These are phyloP conservation scores for Cetoscarus ocellatus DNA, from an alignment of 2,797 vertebrate species.

Conservation along the genomic window DNA sequence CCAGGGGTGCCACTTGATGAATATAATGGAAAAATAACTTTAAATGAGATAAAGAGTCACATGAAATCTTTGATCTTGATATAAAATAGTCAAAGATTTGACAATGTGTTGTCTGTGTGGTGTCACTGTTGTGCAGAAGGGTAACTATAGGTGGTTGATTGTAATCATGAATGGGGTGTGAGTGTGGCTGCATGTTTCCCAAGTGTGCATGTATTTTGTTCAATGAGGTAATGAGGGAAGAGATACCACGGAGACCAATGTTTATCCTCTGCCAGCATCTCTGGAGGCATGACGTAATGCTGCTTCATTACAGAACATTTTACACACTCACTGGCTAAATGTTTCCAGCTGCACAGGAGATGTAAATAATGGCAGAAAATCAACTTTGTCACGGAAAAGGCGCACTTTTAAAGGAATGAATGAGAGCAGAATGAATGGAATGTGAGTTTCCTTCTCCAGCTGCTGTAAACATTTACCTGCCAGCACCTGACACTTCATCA, in stretches of 20 bases:
- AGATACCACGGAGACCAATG: conserved; percentile 77
- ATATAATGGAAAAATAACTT: neutral
- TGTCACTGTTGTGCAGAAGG: conserved; percentile 10
- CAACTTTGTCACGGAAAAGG: conserved; percentile 41
- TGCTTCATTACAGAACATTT: conserved; percentile 64
- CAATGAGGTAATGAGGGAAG: conserved; percentile 70
- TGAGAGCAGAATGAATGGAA: conserved; percentile 65
- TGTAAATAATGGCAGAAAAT: conserved; percentile 57
- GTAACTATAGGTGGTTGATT: conserved; percentile 23
- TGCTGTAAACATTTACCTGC: conserved; percentile 65
- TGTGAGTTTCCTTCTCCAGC: conserved; percentile 46
- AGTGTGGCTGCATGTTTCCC: conserved; percentile 34
- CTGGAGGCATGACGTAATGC: conserved; percentile 79
- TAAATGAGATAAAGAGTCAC: too few relatives aligned
- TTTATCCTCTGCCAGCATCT: conserved; percentile 80
- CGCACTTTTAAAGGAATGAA: conserved; percentile 51
- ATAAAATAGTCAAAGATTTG: too few relatives aligned
- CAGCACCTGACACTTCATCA: conserved; percentile 56
- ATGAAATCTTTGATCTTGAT: too few relatives aligned
- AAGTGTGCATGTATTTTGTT: conserved; percentile 33
- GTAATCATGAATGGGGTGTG: conserved; percentile 55
- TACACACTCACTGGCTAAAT: conserved; percentile 35
- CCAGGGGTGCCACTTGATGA: too few relatives aligned
- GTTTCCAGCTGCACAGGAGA: conserved; percentile 62
- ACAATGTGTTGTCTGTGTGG: too few relatives aligned